Evolutionary conservation across 2,888 invertebrate genomes (phyloP), one percentile per base, ranked within the genome.

Genomic region (Helicoverpa assulta): DNA sequence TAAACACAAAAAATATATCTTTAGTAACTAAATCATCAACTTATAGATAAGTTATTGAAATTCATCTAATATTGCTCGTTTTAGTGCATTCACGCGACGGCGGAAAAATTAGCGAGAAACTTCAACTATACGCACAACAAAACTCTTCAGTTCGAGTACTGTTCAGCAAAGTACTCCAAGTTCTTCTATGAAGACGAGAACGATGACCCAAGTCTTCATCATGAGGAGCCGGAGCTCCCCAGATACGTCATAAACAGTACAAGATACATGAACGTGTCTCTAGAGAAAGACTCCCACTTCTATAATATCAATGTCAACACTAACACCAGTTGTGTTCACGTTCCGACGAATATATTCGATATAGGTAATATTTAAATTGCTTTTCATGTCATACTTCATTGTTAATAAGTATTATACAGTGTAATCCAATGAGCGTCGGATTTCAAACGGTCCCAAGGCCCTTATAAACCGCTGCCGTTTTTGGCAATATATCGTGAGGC

Each of bases 341-440:
- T 99, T 33, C 99, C 99, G 5, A 98, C 99, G 40, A 99, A 99
- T 95, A 98, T 99, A 69, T 99, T 97, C 94, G 99, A 98, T 90
- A 96, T 96, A 96, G 97, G 98, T 97, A 86, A 80, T 6, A 10
- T 50, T 29, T 76, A 0, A 19, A 69, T 29, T 8, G 5, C 52
- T n/a, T 26, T 40, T 50, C 43, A 37, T 65, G 40, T 56, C 14
- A 5, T 43, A 52, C 0, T 14, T 10, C 50, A 56, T 7, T n/a
- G 21, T 40, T 53, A 19, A 37, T 69, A 18, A 18, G 5, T 6
- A 14, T 40, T 40, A 40, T n/a, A 16, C 40, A 67, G 10, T 10
- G 19, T 68, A 37, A 70, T 56, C 52, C 33, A 10, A 6, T 51
- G 12, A 76, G 57, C n/a, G 37, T 7, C 47, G 43, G 43, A 16